phyloP scores from a whole-genome alignment of 2,888 invertebrate species.

The Phortica magna region DNA sequence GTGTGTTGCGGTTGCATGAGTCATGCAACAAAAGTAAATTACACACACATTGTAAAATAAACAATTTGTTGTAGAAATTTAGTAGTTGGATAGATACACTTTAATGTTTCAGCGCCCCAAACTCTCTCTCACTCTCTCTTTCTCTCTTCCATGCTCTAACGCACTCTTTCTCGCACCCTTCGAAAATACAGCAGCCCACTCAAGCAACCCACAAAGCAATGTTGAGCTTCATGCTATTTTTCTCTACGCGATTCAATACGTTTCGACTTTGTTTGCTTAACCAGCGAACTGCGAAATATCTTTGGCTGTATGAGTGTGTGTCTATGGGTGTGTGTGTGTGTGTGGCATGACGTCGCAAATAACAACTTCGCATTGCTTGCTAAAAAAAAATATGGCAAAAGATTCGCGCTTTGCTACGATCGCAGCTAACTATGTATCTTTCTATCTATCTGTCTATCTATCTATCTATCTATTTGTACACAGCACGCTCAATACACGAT shows the following conservation, averaged over 20 bases:
- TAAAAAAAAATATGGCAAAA: conserved; percentile 12
- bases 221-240: background rate
- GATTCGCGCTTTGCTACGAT: conserved; percentile 4
- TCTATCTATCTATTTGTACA: background rate
- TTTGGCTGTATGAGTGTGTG: background rate
- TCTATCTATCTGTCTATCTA: background rate
- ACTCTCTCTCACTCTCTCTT: background rate
- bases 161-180: background rate
- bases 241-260: background rate
- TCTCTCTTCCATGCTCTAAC: background rate
- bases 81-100: conserved; percentile 47
- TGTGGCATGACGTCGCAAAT: conserved; percentile 68
- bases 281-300: background rate
- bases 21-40: conserved; percentile 60
- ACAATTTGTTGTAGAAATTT: conserved; percentile 69
- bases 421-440: background rate
- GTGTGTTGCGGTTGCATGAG: conserved; percentile 58
- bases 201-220: conserved; percentile 12
- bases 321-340: background rate
- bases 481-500: conserved; percentile 10
- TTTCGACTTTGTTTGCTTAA: background rate
- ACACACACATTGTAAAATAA: conserved; percentile 47
- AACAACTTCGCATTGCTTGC: conserved; percentile 48
- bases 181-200: background rate
- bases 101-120: conserved; percentile 13